phyloP scores from a whole-genome alignment of 2,888 invertebrate genomes.

The Plebejus anna region DNA sequence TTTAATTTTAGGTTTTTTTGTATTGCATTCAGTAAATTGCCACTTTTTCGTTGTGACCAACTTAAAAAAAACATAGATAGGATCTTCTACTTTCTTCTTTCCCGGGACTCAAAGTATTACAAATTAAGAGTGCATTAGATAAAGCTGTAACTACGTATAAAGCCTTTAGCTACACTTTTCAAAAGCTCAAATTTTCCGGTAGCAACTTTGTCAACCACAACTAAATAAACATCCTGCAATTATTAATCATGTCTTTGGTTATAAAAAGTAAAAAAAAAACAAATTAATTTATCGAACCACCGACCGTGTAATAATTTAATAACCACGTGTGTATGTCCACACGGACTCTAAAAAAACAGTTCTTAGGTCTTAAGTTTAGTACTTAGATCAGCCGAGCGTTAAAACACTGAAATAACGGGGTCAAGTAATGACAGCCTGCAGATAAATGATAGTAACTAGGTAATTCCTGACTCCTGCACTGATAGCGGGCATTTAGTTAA shows the following conservation, averaged over 20 bases:
- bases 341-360: slow-evolving; percentile 27
- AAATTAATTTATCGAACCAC: slow-evolving; percentile 43
- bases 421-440: slow-evolving; percentile 38
- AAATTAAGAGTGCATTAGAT: no score
- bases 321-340: slow-evolving; percentile 36
- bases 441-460: slow-evolving; percentile 28
- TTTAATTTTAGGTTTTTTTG: neutral
- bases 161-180: neutral
- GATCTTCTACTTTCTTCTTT: no score
- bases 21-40: neutral
- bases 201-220: neutral
- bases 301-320: slow-evolving; percentile 55
- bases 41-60: neutral
- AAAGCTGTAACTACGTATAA: neutral
- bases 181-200: neutral
- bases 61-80: no score
- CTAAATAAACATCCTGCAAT: slow-evolving; percentile 6
- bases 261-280: slow-evolving; percentile 17
- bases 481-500: slow-evolving; percentile 2
- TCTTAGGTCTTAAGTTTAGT: slow-evolving; percentile 42
- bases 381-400: slow-evolving; percentile 53
- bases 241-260: neutral
- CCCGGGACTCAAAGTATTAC: no score
- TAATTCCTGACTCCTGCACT: slow-evolving; percentile 29
- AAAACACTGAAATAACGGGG: slow-evolving; percentile 52